Evolutionary conservation across 2,888 invertebrate genomes (phyloP).

Genomic region (Brenthis ino): DNA sequence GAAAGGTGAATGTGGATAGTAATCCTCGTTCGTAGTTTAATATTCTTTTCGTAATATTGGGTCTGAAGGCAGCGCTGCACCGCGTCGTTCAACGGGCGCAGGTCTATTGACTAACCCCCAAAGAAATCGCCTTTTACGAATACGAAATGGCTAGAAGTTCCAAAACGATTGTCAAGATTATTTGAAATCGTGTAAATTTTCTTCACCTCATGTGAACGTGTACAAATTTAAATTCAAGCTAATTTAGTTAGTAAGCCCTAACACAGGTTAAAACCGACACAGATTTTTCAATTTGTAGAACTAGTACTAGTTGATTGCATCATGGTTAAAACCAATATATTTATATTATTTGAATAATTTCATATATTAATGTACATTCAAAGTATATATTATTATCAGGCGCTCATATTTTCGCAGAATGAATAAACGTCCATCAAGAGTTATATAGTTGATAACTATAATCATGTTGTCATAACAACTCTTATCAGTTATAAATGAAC

Average conservation of each 20-base stretch:
- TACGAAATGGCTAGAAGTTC: slow-evolving; percentile 42
- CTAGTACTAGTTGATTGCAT: too few relatives aligned
- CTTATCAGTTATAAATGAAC: too few relatives aligned
- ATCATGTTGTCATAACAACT: too few relatives aligned
- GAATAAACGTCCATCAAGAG: too few relatives aligned
- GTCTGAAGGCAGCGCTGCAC: slow-evolving; percentile 36
- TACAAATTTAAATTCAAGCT: slow-evolving; percentile 26
- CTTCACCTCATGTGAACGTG: slow-evolving; percentile 21
- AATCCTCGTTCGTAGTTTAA: slow-evolving; percentile 30
- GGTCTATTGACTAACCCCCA: slow-evolving; percentile 44
- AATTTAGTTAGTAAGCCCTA: slow-evolving; percentile 7
- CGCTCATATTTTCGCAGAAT: too few relatives aligned
- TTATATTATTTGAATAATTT: too few relatives aligned
- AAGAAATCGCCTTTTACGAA: slow-evolving; percentile 49
- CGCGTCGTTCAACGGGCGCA: slow-evolving; percentile 40
- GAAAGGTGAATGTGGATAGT: slow-evolving; percentile 23
- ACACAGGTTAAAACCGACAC: neutral
- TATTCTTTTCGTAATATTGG: slow-evolving; percentile 40
- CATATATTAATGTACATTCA: too few relatives aligned
- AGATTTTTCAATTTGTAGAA: too few relatives aligned
- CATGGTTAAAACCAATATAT: too few relatives aligned
- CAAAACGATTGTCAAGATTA: slow-evolving; percentile 36
- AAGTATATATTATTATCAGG: too few relatives aligned
- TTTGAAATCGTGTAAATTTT: slow-evolving; percentile 35
- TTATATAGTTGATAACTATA: too few relatives aligned